A percentile compares a stretch with the other conserved stretches of the same genome.
phyloP scores from a whole-genome alignment of 1,140 invertebrate genomes.

The Bombus huntii region DNA sequence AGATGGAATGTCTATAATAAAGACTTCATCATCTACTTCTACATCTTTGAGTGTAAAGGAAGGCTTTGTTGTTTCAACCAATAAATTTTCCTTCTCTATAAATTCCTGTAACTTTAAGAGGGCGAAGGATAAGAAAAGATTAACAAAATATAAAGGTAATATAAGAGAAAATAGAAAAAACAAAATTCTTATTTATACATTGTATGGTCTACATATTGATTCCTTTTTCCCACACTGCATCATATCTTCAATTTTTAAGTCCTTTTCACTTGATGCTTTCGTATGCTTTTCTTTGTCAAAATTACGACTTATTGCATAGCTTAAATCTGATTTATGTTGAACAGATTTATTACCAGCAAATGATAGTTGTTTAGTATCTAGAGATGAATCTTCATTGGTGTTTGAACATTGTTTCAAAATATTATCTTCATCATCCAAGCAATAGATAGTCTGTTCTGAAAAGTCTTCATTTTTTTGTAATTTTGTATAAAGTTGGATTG shows the following conservation, averaged over 20 bases:
- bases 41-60: constrained; percentile 18
- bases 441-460: too few species aligned
- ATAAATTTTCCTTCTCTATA: not conserved
- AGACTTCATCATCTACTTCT: constrained; percentile 15
- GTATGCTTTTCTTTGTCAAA: not conserved
- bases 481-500: not conserved
- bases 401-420: too few species aligned
- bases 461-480: not conserved
- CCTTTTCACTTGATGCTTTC: not conserved
- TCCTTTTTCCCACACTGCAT: not conserved
- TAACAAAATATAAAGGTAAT: not conserved
- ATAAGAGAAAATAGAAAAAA: not conserved
- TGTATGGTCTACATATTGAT: not conserved
- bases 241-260: too few species aligned
- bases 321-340: not conserved
- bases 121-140: not conserved
- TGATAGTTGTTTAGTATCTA: not conserved
- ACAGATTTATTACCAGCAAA: not conserved
- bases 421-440: too few species aligned
- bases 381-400: not conserved
- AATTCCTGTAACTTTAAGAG: constrained; percentile 32
- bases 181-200: constrained; percentile 25
- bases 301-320: not conserved
- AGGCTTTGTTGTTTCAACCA: not conserved
- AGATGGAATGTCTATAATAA: constrained; percentile 31